These are phyloP conservation scores for Sphaerodactylus townsendi DNA, from an alignment of 2,113 vertebrate genomes.

Conservation along the genomic window DNA sequence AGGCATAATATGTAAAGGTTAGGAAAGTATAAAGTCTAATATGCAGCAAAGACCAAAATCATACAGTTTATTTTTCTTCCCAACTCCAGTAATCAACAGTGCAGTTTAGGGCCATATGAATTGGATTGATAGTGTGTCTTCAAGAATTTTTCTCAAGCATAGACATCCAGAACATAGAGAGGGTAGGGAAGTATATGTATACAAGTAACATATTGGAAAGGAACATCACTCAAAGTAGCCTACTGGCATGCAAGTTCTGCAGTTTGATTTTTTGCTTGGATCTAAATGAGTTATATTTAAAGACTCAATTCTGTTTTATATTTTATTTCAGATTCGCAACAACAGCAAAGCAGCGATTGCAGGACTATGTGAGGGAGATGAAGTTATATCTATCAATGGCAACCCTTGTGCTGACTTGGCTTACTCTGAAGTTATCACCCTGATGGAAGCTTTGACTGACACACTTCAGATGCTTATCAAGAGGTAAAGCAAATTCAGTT, in stretches of 20 bases:
- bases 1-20: no score
- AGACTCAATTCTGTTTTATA: slow-evolving; percentile 32
- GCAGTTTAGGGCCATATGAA: no score
- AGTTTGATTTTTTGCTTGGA: neutral
- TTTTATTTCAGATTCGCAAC: slow-evolving; percentile 72
- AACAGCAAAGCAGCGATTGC: slow-evolving; percentile 82
- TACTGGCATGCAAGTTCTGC: neutral
- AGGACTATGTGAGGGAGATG: slow-evolving; percentile 88
- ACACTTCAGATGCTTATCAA: slow-evolving; percentile 89
- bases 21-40: no score
- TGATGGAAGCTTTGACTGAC: slow-evolving; percentile 84
- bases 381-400: slow-evolving; percentile 91
- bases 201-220: neutral
- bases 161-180: no score
- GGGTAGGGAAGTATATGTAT: neutral
- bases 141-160: no score
- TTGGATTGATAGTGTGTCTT: no score
- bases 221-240: no score
- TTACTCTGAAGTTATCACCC: slow-evolving; percentile 79
- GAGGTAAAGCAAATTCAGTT: slow-evolving; percentile 78
- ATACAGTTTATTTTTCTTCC: no score
- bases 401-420: slow-evolving; percentile 85
- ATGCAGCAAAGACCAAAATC: no score
- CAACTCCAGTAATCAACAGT: no score
- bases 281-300: slow-evolving; percentile 8